Base-by-base conservation (phyloP, 2,888 invertebrate genomes). In the Ormyrus labotus region DNA sequence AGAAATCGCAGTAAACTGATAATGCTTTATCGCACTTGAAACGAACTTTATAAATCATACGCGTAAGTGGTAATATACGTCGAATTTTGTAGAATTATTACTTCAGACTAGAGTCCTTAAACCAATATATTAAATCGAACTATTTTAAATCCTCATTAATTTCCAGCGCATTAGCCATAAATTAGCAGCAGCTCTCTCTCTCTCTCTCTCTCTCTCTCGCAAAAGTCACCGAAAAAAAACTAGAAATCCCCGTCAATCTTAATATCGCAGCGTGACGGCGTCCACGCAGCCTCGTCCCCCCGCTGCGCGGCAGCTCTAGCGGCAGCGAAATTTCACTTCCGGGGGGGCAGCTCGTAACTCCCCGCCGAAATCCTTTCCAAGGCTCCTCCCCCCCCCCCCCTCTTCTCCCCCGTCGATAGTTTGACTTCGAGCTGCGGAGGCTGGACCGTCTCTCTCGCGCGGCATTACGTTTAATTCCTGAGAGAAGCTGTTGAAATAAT, bases 401-500 rank as follows among this genome's bases (percentile, higher is more conserved):
- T 19, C 19, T 13, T 13, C 19, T 19, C 19, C 34, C 34, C 34
- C 6, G 6, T 45, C 64, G 64, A 13, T 57, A 11, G 57, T 13
- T 9, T 51, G 34, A 9, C 67, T 53, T n/a, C 50, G 34, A 34
- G 34, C 34, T 34, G 34, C 58, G 58, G n/a, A 19, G 58, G 19
- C 74, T 65, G 34, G 50, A 55, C 68, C 53, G 5, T 48, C 13
- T 65, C 65, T 50, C 8, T 5, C 6, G n/a, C 70, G 7, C 51
- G 48, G 63, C 61, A 81, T 81, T 83, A 81, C 81, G 76, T 81
- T 85, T 84, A 83, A 84, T 82, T 84, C 84, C 72, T 75, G 60
- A 50, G 69, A 80, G 81, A 81, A 76, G 83, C 84, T 73, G 83
- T 83, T 78, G 83, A 84, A 84, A 85, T 87, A 85, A 86, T 87